Conservation (phyloP, 2,797 vertebrate species). For the Pyrocephalus nanus region DNA sequence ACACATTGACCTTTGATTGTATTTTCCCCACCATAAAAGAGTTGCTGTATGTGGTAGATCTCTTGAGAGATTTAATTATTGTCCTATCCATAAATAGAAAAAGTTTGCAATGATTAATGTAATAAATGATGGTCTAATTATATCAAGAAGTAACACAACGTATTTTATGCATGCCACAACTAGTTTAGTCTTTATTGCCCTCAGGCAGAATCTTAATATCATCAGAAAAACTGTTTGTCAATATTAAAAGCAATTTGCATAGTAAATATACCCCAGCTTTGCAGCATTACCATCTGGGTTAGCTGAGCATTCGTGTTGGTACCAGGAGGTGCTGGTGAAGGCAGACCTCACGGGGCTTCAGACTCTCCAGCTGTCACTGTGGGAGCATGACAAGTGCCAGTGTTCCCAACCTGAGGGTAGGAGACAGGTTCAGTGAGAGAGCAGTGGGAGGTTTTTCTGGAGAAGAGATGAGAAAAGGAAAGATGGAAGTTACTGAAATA, state of each 20-base stretch:
- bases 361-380: neutral
- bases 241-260: constrained; percentile 65
- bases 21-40: neutral
- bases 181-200: constrained; percentile 58
- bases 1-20: neutral
- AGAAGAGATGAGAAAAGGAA: neutral
- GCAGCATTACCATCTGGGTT: constrained; percentile 40
- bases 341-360: neutral
- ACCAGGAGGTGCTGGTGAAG: constrained; percentile 7
- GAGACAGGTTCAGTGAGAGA: neutral
- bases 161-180: constrained; percentile 39
- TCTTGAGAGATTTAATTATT: neutral
- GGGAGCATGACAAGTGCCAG: neutral
- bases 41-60: neutral
- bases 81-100: neutral
- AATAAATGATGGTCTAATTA: constrained; percentile 49
- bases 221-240: constrained; percentile 66
- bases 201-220: constrained; percentile 59
- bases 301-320: neutral
- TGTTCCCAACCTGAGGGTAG: fast-evolving
- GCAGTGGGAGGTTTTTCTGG: neutral
- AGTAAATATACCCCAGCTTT: constrained; percentile 41
- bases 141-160: neutral
- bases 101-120: constrained; percentile 36
- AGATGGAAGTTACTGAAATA: neutral